Conservation (phyloP, 2,113 vertebrate species). For the Chionis minor region DNA sequence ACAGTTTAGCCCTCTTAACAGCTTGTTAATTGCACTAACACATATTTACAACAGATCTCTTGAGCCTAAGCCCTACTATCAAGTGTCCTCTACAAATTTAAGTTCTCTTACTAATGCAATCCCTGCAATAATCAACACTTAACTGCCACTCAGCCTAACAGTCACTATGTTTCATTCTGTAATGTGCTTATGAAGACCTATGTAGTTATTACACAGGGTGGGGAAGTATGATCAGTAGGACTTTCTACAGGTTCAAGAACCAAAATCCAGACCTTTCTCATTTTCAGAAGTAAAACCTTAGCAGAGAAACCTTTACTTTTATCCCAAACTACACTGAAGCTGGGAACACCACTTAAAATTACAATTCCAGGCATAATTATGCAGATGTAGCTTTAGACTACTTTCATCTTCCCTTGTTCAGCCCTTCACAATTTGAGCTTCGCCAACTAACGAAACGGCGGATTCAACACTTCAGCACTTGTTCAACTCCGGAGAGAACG, state of each 20-base stretch:
- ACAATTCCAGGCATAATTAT: rapidly evolving
- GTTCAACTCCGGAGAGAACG: background rate
- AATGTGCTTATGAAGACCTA: rapidly evolving
- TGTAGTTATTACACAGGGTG: rapidly evolving
- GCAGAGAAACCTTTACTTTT: rapidly evolving
- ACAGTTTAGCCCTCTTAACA: background rate
- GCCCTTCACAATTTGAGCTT: rapidly evolving
- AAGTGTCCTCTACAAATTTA: background rate
- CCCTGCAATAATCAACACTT: rapidly evolving
- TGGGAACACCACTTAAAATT: too few species aligned
- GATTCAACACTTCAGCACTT: rapidly evolving
- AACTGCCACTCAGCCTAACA: rapidly evolving
- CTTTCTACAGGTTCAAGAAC: rapidly evolving
- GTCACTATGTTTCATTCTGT: rapidly evolving
- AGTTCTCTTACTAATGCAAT: background rate
- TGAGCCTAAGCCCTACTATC: background rate
- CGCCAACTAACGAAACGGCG: rapidly evolving
- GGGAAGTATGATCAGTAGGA: rapidly evolving
- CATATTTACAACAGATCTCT: background rate
- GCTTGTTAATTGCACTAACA: background rate
- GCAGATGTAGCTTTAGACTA: rapidly evolving
- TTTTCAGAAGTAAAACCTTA: background rate
- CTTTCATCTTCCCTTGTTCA: rapidly evolving
- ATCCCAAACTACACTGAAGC: background rate
- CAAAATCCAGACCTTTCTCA: rapidly evolving